Base-by-base conservation (phyloP, 2,797 vertebrate species). In the Chelidonichthys spinosus region DNA sequence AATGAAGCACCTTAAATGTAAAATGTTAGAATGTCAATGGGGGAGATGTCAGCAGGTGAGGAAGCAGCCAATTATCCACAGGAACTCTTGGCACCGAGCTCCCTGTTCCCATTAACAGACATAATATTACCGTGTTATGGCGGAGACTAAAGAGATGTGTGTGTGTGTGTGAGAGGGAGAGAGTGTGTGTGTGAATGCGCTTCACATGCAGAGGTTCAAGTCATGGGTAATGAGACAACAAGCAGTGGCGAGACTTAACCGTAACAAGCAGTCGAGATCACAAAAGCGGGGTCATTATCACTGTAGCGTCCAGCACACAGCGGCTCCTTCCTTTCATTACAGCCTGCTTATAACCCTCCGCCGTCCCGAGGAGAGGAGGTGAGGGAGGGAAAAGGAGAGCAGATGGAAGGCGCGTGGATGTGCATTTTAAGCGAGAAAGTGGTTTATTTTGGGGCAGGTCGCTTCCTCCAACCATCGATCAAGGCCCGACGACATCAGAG, bases 101-200 rank as follows among this genome's bases (percentile, higher is more conserved):
- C 94, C 90, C 92, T 92, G 90, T 95, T 86, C 84, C 90, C 95
- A 97, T 97, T 97, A 96, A 95, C 93, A 95, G 93, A 95, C 95
- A 94, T 95, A 96, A 95, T 96, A 96, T 96, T 95, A 96, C 93
- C 91, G 89, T 94, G 95, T 96, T 95, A 95, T 94, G 94, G 93
- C 94, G 81, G 49, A 82, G 69, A 81, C 77, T 73, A 81, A 81
- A 78, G 84, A 71, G 77, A 78, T 90, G 44, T 17, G 15, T 46
- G 44, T 17, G 14, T 46, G 64, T 44, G 65, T 62, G 67, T 56
- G 59, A 54, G 69, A 17, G 70, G 53, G 3, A 18, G 33, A 3
- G 46, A 62, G 59, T 56, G 72, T 60, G 77, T 65, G 60, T 60
- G 70, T 61, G 78, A 18, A 64, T 3, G 63, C 6, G 47, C 43